Percentiles rank a stretch among this genome's conserved stretches.
Conservation (phyloP, 2,113 vertebrate genomes). For the Myrmecobius fasciatus region DNA sequence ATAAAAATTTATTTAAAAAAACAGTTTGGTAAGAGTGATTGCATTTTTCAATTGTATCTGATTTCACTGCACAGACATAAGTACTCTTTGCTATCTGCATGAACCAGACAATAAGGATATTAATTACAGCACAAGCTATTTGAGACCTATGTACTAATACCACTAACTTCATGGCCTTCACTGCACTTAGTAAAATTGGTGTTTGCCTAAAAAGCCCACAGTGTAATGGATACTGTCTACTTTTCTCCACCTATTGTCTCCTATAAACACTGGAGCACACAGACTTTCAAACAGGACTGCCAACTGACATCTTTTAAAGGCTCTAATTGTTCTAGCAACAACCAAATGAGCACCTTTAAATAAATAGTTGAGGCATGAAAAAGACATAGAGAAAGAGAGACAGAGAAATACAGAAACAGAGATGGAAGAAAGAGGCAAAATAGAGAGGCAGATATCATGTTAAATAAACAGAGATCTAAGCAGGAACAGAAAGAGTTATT, state of each 20-base stretch:
- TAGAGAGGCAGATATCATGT: neutral
- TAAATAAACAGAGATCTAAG: neutral
- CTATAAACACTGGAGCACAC: neutral
- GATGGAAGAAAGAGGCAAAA: neutral
- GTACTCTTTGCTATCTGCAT: neutral
- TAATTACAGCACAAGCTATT: neutral
- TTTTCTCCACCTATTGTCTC: neutral
- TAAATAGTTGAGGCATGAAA: neutral
- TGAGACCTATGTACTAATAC: neutral
- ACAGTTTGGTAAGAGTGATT: neutral
- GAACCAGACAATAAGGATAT: neutral
- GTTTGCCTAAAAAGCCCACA: neutral
- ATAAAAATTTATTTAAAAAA: neutral
- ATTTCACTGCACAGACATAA: neutral
- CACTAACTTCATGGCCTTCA: neutral
- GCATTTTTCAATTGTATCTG: neutral
- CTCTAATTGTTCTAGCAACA: neutral
- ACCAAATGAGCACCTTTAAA: too few relatives aligned
- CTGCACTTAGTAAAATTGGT: neutral
- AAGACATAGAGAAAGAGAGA: neutral
- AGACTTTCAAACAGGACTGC: neutral
- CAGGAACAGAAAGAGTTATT: neutral
- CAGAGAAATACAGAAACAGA: neutral
- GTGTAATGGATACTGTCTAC: neutral
- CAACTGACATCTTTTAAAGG: neutral